Evolutionary conservation across 2,888 invertebrate species (phyloP), one percentile per base, ranked within the genome.

Genomic region (Noctua fimbriata): DNA sequence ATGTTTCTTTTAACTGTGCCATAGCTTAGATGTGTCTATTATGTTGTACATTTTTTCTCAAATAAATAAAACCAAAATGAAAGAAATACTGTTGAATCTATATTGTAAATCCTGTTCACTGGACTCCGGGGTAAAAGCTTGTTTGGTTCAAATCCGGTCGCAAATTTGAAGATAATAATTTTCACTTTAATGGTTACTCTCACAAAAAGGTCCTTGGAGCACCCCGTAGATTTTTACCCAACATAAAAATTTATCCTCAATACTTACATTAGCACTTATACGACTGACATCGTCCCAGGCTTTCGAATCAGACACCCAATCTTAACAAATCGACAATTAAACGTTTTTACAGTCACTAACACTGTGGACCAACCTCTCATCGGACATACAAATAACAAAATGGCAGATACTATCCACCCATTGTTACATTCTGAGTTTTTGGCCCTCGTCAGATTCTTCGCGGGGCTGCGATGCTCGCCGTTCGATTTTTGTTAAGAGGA

Each of bases 361-460:
- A 88, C 89, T 87, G 91, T 83, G 82, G 79, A 76, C 66, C 70
- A 76, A 76, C 63, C 66, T 81, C 79, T 81, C 78, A 84, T 80
- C 78, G 82, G 84, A 88, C 82, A 90, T 90, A 92, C 92, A 89
- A 90, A 91, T 90, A 89, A 91, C 90, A 81, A 88, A 91, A 91
- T 90, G 90, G 87, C 87, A 90, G 93, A 92, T 94, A 92, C 91
- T 93, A 92, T 92, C 91, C 93, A 80, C 75, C 94, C 93, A 94
- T 94, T 94, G 94, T 94, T 94, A 85, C 92, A 94, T 94, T 94
- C 94, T 90, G 87, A 60, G 93, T 94, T 94, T 94, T 94, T 94
- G 92, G 92, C 66, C 82, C 78, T 77, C 85, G 78, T 88, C 90
- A 86, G 91, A 94, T 94, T 93, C 94, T 88, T 89, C 65, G 89